These are phyloP conservation scores for Monochamus alternatus DNA, from an alignment of 2,888 invertebrate species.

Conservation along the genomic window DNA sequence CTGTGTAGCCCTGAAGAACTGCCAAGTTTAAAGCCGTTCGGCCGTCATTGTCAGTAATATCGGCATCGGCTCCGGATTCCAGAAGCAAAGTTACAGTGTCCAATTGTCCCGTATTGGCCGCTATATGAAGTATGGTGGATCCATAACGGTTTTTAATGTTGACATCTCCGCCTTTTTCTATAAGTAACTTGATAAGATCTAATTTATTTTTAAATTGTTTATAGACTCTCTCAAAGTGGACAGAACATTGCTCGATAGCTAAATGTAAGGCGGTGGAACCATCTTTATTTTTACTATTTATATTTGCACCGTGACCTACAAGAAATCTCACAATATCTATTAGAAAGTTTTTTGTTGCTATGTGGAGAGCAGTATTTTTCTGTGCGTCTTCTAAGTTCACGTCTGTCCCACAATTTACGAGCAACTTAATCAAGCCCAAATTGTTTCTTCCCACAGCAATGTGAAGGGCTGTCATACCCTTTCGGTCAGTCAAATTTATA, in stretches of 20 bases:
- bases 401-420: background rate
- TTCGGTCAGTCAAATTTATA: too few relatives aligned
- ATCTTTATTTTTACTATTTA: background rate
- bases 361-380: background rate
- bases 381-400: background rate
- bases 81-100: conserved; percentile 73
- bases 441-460: too few relatives aligned
- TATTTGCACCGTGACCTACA: background rate
- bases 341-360: background rate
- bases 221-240: too few relatives aligned
- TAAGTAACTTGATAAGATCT: too few relatives aligned
- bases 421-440: too few relatives aligned
- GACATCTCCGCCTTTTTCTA: background rate
- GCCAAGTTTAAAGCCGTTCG: background rate
- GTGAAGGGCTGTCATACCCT: too few relatives aligned
- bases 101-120: conserved; percentile 76
- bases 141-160: background rate
- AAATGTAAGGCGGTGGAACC: too few relatives aligned
- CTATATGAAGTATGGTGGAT: background rate
- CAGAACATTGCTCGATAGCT: too few relatives aligned
- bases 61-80: too few relatives aligned
- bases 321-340: background rate
- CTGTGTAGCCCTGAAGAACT: too few relatives aligned
- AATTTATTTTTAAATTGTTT: too few relatives aligned
- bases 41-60: conserved; percentile 20